phyloP scores from a whole-genome alignment of 1,140 invertebrate species.

The Diprion similis region DNA sequence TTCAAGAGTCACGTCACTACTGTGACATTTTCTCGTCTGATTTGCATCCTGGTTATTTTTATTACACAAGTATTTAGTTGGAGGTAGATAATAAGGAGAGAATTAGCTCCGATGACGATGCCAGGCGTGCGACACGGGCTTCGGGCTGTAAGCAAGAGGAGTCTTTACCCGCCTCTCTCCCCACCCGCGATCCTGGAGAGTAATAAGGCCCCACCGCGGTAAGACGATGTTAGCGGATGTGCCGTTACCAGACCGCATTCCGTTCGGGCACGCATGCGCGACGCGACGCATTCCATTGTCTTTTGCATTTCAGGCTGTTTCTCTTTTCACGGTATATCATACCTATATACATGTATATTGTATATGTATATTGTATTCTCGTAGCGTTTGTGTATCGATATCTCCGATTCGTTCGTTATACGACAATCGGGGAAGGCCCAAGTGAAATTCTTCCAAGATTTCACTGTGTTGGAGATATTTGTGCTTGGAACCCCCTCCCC shows the following conservation, averaged over 20 bases:
- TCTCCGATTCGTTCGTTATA: not conserved
- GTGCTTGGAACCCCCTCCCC: too few relatives aligned
- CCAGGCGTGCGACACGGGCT: slow-evolving; percentile 13
- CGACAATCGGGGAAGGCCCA: too few relatives aligned
- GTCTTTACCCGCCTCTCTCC: not conserved
- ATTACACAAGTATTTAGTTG: too few relatives aligned
- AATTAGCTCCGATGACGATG: not conserved
- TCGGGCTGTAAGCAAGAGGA: not conserved
- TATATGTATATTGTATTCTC: too few relatives aligned
- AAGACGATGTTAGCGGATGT: slow-evolving; percentile 49
- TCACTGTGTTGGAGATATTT: too few relatives aligned
- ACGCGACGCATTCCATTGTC: slow-evolving; percentile 57
- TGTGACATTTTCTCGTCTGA: not conserved
- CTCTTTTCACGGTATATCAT: slow-evolving; percentile 12
- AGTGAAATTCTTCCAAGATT: too few relatives aligned
- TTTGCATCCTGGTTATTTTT: too few relatives aligned
- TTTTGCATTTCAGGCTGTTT: slow-evolving; percentile 46
- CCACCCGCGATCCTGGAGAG: slow-evolving; percentile 25
- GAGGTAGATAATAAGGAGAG: not conserved
- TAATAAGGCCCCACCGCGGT: slow-evolving; percentile 48
- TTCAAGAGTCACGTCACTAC: not conserved
- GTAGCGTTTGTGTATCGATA: not conserved
- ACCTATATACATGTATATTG: not conserved
- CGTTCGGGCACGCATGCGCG: slow-evolving; percentile 53
- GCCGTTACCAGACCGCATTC: slow-evolving; percentile 59